A percentile compares a stretch with the other conserved stretches of the same genome.
Conservation (phyloP, 2,888 invertebrate species). For the Ceriagrion tenellum region DNA sequence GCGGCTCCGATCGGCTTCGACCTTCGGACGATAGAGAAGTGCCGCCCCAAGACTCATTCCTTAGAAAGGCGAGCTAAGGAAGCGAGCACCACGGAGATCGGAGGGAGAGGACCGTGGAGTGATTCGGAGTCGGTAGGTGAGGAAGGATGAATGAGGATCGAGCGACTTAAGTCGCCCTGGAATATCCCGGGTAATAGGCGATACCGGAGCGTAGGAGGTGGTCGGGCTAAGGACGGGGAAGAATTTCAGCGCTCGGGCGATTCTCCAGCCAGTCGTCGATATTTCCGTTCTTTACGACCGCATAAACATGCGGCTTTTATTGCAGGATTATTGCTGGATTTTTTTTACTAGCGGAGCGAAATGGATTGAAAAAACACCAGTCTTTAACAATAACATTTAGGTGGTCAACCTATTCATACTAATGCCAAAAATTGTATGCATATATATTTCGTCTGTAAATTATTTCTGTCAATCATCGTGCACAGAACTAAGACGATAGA, state of each 20-base stretch:
- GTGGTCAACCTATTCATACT: no score
- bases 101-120: background rate
- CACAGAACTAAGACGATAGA: no score
- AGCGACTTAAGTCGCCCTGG: slow-evolving; percentile 35
- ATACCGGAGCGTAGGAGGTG: slow-evolving; percentile 45
- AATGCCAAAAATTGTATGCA: no score
- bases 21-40: background rate
- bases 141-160: background rate
- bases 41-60: background rate
- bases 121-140: background rate
- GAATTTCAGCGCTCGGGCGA: background rate
- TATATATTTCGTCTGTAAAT: no score
- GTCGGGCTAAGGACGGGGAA: background rate
- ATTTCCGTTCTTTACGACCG: background rate
- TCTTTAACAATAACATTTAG: no score
- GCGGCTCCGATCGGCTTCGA: background rate
- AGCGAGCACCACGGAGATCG: background rate
- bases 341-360: background rate
- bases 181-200: slow-evolving; percentile 40
- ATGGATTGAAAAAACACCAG: background rate
- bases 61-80: background rate
- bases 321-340: background rate
- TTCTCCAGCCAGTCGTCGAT: background rate
- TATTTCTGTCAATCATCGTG: no score
- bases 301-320: background rate